phyloP scores from a whole-genome alignment of 1,140 invertebrate species.

The Cydia amplana region DNA sequence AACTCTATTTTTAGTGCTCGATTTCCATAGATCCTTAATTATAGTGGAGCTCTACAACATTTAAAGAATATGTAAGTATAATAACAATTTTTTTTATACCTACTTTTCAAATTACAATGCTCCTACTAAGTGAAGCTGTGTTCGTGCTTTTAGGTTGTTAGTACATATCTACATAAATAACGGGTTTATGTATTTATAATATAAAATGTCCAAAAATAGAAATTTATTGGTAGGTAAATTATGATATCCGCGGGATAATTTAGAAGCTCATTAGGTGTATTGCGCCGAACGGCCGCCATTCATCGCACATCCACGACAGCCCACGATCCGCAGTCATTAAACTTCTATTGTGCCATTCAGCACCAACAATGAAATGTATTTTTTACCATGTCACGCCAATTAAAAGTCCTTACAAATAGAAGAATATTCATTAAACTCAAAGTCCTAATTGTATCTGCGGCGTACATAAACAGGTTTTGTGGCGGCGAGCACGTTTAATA shows the following conservation, averaged over 20 bases:
- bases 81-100: too few relatives aligned
- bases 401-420: constrained; percentile 33
- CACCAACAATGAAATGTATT: constrained; percentile 55
- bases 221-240: constrained; percentile 42
- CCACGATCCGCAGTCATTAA: constrained; percentile 55
- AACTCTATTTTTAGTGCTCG: too few relatives aligned
- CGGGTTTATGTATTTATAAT: too few relatives aligned
- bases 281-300: constrained; percentile 56
- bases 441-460: constrained; percentile 13
- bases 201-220: constrained; percentile 8
- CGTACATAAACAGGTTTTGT: constrained; percentile 19
- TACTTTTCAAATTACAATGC: too few relatives aligned
- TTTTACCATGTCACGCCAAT: constrained; percentile 38
- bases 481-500: constrained; percentile 56
- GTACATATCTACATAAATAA: too few relatives aligned
- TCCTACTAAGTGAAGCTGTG: too few relatives aligned
- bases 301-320: constrained; percentile 56
- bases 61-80: too few relatives aligned
- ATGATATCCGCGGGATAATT: constrained; percentile 53
- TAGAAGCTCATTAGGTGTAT: constrained; percentile 57
- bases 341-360: constrained; percentile 56
- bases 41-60: too few relatives aligned
- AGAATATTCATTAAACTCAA: constrained; percentile 26
- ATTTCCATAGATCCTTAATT: too few relatives aligned
- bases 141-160: too few relatives aligned